phyloP scores from a whole-genome alignment of 2,888 invertebrate species.

The Cylindroiulus punctatus region DNA sequence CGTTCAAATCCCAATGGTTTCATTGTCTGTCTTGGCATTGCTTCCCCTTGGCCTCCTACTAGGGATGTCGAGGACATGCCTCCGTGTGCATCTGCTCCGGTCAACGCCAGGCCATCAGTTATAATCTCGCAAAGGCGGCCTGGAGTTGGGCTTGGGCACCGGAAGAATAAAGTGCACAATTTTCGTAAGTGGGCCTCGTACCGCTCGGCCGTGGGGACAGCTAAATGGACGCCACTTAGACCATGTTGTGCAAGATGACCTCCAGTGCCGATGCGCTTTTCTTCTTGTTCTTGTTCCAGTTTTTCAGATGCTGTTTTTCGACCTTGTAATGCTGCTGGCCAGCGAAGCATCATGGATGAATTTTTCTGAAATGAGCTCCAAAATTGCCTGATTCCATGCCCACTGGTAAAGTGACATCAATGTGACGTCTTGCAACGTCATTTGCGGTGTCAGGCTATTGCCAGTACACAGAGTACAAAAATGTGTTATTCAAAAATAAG shows the following conservation, averaged over 20 bases:
- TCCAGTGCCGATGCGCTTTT: neutral
- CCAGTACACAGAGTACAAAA: too few species aligned
- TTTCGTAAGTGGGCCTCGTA: conserved; percentile 18
- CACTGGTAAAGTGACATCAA: too few species aligned
- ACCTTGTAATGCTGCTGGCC: neutral
- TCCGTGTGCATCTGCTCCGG: conserved; percentile 29
- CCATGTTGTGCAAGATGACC: neutral
- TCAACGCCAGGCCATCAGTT: conserved; percentile 28
- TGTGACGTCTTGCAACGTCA: too few species aligned
- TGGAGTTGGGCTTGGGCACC: neutral
- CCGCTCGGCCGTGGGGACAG: neutral
- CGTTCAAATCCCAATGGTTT: conserved; percentile 29
- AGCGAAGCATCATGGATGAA: neutral
- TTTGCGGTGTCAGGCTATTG: too few species aligned
- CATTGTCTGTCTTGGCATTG: conserved; percentile 36
- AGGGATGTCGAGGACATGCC: conserved; percentile 45
- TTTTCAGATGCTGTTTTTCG: neutral
- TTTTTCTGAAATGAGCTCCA: neutral
- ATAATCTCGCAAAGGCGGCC: neutral
- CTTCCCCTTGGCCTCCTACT: conserved; percentile 43
- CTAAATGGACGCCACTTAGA: conserved; percentile 41
- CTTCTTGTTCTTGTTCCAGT: neutral
- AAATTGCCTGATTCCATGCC: too few species aligned
- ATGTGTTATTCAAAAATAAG: too few species aligned
- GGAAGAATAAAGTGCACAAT: conserved; percentile 38